These are phyloP conservation scores for mouse (Mus musculus) DNA, from an alignment of 2,113 vertebrate species.

Conservation along the genomic window GRCm39 chr13:31661001-31661500, in stretches of 20 bases:
- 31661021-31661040: background rate
- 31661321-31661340: background rate
- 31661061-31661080: background rate
- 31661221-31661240: background rate
- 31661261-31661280: background rate
- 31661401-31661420: background rate
- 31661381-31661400: too few relatives aligned
- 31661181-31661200: conserved; percentile 10
- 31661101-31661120: background rate
- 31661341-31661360: background rate
- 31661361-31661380: background rate
- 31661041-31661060: background rate
- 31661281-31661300: background rate
- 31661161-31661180: background rate
- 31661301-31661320: conserved; percentile 41
- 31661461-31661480: background rate
- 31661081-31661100: background rate
- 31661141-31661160: background rate
- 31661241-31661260: background rate
- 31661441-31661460: background rate
- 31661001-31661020: conserved; percentile 11
- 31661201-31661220: conserved; percentile 1
- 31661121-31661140: background rate
- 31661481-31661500: background rate
- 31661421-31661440: background rate